Percentiles rank a stretch among this genome's conserved stretches.
Conservation (phyloP, 1,140 invertebrate species). For the Drosophila ficusphila region DNA sequence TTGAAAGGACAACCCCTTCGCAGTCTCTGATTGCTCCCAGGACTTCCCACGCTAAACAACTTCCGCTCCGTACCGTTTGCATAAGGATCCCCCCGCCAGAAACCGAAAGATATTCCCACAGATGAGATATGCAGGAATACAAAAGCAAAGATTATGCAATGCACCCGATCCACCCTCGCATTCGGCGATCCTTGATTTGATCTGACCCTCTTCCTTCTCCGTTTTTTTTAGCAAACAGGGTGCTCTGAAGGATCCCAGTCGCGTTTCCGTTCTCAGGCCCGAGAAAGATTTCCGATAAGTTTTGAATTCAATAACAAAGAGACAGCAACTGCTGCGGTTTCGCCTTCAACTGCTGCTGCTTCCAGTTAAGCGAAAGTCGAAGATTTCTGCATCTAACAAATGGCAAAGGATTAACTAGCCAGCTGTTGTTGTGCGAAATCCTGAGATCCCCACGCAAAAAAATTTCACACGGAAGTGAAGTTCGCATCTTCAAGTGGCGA, state of each 20-base stretch:
- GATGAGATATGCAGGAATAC: conserved; percentile 8
- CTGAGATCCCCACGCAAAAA: background rate
- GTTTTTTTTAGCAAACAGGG: conserved; percentile 37
- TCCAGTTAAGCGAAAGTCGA: conserved; percentile 48
- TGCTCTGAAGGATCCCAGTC: conserved; percentile 3
- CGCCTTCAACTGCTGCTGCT: conserved; percentile 10
- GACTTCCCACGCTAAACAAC: conserved; percentile 53
- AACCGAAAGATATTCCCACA: conserved; percentile 36
- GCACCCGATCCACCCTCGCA: conserved; percentile 60
- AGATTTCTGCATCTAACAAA: conserved; percentile 42
- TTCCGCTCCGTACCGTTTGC: conserved; percentile 29
- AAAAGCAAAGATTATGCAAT: conserved; percentile 57
- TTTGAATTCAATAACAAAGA: conserved; percentile 57
- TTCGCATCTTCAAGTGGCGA: conserved; percentile 24
- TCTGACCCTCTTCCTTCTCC: conserved; percentile 16
- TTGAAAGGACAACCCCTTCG: conserved; percentile 3
- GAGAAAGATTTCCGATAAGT: conserved; percentile 53
- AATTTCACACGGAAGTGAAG: conserved; percentile 57
- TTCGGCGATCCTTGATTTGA: conserved; percentile 20
- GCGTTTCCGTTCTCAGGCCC: conserved; percentile 50
- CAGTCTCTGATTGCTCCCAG: conserved; percentile 11
- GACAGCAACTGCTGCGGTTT: conserved; percentile 51
- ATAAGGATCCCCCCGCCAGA: conserved; percentile 5
- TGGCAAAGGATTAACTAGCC: conserved; percentile 56
- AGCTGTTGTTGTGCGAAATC: conserved; percentile 46